Evolutionary conservation across 92 coral and sea anemone genomes (phyloP), one percentile per base, ranked within the genome.

Genomic region (Parazoanthus swiftii): DNA sequence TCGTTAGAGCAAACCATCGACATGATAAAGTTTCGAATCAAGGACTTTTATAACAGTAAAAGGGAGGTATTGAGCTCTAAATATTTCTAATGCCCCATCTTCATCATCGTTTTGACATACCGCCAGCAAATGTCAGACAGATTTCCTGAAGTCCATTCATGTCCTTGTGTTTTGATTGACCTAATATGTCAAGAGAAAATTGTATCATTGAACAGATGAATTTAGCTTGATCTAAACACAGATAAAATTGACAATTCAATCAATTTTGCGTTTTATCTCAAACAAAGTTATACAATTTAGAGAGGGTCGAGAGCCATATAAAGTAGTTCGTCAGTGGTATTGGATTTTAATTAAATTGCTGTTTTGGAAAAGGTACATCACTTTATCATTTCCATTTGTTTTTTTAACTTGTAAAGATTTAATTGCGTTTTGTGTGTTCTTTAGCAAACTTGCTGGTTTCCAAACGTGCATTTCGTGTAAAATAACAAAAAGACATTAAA

Each of bases 61-160:
- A 84, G 87, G 42, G 87, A 84, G 67, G 87, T 84, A 25, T 73
- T 84, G 36, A 84, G 87, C 65, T 84, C 87, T 5, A 84, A 84
- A 84, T 84, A 84, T 73, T 84, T 84, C 65, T 71, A 84, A 84
- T 84, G 21, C 87, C 87, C 66, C 23, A 58, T 58, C 70, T 48
- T 36, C 43, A 14, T 15, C 44, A 46, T 29, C 79, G 44, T 29
- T 84, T 71, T 84, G 87, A 68, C 79, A 48, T 46, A 26, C 87
- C 87, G 87, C 44, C 66, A 84, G 38, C 78, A 65, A 50, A 36
- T 68, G 25, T 70, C 79, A 84, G 87, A 84, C 79, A 84, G 78
- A 84, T 84, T 84, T 70, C 79, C 87, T 58, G 68, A 36, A 76
- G 58, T 71, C 44, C 77, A 35, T 84, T 26, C 67, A 71, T 48